Conservation (phyloP, 2,797 vertebrate genomes). For the Sebastes nivosus region DNA sequence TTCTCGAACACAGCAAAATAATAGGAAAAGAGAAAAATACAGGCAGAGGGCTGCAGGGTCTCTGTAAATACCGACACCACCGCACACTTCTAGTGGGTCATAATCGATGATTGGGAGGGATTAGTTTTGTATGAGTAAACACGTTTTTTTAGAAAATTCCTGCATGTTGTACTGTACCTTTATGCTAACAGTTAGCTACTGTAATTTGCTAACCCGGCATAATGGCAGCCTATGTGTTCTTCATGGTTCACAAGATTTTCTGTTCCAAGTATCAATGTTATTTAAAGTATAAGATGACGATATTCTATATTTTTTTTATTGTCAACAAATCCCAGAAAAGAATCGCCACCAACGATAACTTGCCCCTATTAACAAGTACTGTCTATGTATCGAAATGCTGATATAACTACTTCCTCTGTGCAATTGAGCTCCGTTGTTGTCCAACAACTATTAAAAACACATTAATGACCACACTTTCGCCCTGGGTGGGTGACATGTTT, state of each 20-base stretch:
- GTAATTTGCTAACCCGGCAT: not conserved
- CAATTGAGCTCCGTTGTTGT: not conserved
- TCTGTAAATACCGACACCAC: no score
- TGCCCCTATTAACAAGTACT: not conserved
- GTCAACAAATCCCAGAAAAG: not conserved
- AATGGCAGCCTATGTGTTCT: not conserved
- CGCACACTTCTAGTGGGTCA: not conserved
- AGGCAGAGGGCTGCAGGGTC: no score
- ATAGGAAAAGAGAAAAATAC: no score
- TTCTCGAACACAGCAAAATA: not conserved
- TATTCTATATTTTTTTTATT: not conserved
- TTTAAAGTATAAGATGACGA: not conserved
- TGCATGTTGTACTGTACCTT: not conserved
- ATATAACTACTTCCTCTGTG: not conserved
- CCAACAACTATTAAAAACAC: not conserved
- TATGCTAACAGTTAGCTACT: not conserved
- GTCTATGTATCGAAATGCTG: not conserved
- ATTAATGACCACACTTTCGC: not conserved
- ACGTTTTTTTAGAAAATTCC: no score
- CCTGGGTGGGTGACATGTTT: not conserved
- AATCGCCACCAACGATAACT: not conserved
- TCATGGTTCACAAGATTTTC: not conserved
- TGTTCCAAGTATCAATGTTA: not conserved
- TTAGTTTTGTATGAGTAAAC: not conserved
- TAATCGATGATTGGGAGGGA: not conserved